Percentiles rank a stretch among this genome's conserved stretches.
These are phyloP conservation scores for Sternotherus odoratus DNA, from an alignment of 2,797 vertebrate species.

Conservation along the genomic window DNA sequence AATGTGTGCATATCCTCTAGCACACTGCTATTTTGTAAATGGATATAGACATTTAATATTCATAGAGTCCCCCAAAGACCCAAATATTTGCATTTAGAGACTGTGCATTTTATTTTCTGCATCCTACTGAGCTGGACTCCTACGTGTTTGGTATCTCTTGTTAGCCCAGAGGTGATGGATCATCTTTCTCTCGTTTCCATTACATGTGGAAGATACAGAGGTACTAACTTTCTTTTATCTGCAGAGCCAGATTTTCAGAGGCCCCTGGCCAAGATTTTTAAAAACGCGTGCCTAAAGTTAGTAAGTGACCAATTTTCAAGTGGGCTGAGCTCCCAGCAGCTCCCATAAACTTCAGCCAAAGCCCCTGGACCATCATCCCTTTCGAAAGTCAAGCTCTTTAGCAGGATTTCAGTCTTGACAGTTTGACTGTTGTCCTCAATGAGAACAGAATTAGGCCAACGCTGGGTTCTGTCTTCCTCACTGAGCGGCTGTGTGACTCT, in stretches of 20 bases:
- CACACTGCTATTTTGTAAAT: slow-evolving; percentile 79
- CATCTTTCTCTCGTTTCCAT: slow-evolving; percentile 27
- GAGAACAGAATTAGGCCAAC: background rate
- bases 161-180: slow-evolving; percentile 23
- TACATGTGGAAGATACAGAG: slow-evolving; percentile 41
- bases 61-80: slow-evolving; percentile 78
- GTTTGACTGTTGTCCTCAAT: background rate
- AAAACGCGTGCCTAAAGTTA: background rate
- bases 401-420: background rate
- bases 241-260: background rate
- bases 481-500: background rate
- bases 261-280: background rate
- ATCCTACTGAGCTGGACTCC: slow-evolving; percentile 69
- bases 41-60: slow-evolving; percentile 77
- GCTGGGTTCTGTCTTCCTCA: background rate
- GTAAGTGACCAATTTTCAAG: background rate
- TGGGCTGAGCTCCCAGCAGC: background rate
- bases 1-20: slow-evolving; percentile 64
- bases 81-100: slow-evolving; percentile 72
- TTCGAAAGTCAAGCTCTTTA: background rate
- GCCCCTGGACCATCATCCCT: background rate
- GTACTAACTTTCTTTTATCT: slow-evolving; percentile 17
- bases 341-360: background rate
- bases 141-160: slow-evolving; percentile 62
- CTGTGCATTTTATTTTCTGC: slow-evolving; percentile 71